phyloP scores from a whole-genome alignment of 2,113 vertebrate genomes.

The rat (Rattus norvegicus) region GRCr8 NC_086031.1:65191001-65191500 shows the following conservation, averaged over 20 bases:
- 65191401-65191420: too few species aligned
- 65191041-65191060: background rate
- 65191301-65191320: background rate
- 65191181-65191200: background rate
- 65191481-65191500: background rate
- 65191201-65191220: background rate
- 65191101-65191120: background rate
- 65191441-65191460: background rate
- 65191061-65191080: background rate
- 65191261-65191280: background rate
- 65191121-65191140: background rate
- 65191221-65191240: background rate
- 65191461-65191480: background rate
- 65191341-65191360: background rate
- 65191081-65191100: background rate
- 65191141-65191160: background rate
- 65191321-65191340: background rate
- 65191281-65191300: background rate
- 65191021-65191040: background rate
- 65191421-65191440: background rate
- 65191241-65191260: background rate
- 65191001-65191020: background rate
- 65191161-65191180: too few species aligned
- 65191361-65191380: background rate
- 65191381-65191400: background rate